phyloP scores from a whole-genome alignment of 2,113 vertebrate species.

The Notiomystis cincta region DNA sequence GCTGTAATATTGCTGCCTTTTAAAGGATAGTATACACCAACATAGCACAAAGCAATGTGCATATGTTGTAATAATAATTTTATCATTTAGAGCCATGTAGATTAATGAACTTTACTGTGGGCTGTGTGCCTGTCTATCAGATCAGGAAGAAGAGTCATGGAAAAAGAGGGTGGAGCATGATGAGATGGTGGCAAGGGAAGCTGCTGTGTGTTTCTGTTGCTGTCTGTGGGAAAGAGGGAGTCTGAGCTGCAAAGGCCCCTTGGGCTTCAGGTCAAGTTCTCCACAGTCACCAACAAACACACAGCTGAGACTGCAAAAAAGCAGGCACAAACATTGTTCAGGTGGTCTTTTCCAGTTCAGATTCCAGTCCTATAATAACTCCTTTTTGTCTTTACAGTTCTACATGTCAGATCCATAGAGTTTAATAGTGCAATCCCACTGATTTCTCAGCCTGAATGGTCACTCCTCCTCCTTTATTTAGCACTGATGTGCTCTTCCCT shows the following conservation, averaged over 20 bases:
- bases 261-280: not conserved
- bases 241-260: not conserved
- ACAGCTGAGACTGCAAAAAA: not conserved
- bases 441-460: not conserved
- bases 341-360: not conserved
- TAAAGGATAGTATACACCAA: not conserved
- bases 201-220: not conserved
- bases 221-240: not conserved
- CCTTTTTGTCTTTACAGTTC: not conserved
- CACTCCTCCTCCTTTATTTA: not conserved
- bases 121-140: not conserved
- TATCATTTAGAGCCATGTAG: not conserved
- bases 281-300: not conserved
- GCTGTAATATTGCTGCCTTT: not conserved
- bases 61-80: not conserved
- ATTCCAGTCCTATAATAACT: not conserved
- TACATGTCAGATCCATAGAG: fast-evolving
- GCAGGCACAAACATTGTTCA: not conserved
- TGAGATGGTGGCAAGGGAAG: not conserved
- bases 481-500: not conserved
- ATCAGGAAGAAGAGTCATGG: not conserved
- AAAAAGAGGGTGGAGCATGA: not conserved
- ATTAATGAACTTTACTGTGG: not conserved
- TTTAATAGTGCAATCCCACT: not conserved
- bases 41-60: not conserved